Percentiles rank a stretch among this genome's conserved stretches.
Evolutionary conservation across 2,797 vertebrate species (phyloP).

Genomic region (Anguilla pacifica): DNA sequence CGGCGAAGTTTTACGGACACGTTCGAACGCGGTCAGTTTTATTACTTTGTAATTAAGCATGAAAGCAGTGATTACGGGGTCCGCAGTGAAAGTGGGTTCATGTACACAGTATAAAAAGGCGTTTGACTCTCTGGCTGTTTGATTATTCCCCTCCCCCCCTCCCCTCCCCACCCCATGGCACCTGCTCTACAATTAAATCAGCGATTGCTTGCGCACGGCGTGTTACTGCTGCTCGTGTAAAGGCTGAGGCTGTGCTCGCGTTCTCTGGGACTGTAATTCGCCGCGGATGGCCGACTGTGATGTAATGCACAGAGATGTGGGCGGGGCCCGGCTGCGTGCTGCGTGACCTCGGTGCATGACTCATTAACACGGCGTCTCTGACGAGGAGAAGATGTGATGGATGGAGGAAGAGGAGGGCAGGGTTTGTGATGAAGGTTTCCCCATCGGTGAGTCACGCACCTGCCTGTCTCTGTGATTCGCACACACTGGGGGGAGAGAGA

Average conservation of each 20-base stretch:
- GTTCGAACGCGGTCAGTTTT: background rate
- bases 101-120: background rate
- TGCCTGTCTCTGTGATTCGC: too few species aligned
- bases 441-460: too few species aligned
- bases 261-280: too few species aligned
- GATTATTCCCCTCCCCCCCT: too few species aligned
- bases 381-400: background rate
- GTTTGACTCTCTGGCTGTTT: background rate
- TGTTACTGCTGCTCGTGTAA: too few species aligned
- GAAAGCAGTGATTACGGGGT: background rate
- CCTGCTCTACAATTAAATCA: too few species aligned
- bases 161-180: too few species aligned
- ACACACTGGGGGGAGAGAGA: too few species aligned
- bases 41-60: background rate
- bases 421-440: background rate
- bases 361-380: background rate
- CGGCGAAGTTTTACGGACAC: background rate
- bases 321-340: background rate
- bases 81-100: background rate
- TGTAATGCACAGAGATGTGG: too few species aligned
- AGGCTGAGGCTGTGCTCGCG: too few species aligned
- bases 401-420: background rate
- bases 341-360: background rate
- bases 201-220: too few species aligned
- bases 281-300: too few species aligned